phyloP scores from a whole-genome alignment of 1,140 invertebrate genomes.

The Meloidogyne floridensis region DNA sequence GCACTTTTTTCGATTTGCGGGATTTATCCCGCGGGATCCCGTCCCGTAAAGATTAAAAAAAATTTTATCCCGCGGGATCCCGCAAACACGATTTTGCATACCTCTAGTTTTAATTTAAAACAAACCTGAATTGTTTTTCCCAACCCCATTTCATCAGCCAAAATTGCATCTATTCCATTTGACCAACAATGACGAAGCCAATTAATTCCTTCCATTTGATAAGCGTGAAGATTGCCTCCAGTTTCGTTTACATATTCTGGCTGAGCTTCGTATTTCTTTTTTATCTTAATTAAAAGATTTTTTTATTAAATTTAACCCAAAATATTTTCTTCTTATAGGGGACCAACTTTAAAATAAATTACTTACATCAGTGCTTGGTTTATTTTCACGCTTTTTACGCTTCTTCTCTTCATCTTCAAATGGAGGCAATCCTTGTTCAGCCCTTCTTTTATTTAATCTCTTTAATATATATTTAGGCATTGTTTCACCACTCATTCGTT shows the following conservation, averaged over 20 bases:
- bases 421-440: conserved; percentile 74
- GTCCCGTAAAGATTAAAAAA: too few species aligned
- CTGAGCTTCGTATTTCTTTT: conserved; percentile 91
- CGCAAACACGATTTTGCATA: too few species aligned
- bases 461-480: conserved; percentile 66
- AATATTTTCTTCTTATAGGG: too few species aligned
- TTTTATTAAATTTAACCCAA: too few species aligned
- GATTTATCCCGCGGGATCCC: too few species aligned
- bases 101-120: conserved; percentile 73
- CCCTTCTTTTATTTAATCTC: conserved; percentile 70
- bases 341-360: neutral
- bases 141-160: conserved; percentile 98
- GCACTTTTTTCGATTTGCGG: too few species aligned
- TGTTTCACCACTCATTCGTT: conserved; percentile 56
- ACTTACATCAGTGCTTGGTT: conserved; percentile 55
- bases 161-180: conserved; percentile 92
- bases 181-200: conserved; percentile 95
- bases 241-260: conserved; percentile 83
- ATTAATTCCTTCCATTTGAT: conserved; percentile 87
- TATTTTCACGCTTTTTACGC: conserved; percentile 68
- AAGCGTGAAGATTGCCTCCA: conserved; percentile 90
- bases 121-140: conserved; percentile 84
- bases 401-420: conserved; percentile 72
- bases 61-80: too few species aligned
- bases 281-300: conserved; percentile 67